phyloP scores from a whole-genome alignment of 1,140 invertebrate genomes.

The Dysdera silvatica region DNA sequence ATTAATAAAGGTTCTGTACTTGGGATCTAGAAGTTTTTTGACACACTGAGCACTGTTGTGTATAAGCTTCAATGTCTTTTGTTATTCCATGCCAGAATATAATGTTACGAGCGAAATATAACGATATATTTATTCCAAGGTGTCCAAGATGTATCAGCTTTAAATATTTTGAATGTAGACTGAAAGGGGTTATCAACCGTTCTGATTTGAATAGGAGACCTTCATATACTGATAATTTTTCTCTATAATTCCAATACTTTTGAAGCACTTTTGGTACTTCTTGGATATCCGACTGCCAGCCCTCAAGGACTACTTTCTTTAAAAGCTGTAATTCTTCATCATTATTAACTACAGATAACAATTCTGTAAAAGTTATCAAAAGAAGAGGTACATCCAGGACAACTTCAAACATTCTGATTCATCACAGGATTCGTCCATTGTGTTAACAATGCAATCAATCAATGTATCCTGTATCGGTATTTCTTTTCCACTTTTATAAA shows the following conservation, averaged over 20 bases:
- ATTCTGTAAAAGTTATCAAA: not conserved
- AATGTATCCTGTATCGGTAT: conserved; percentile 16
- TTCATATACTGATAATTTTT: not conserved
- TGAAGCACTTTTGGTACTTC: not conserved
- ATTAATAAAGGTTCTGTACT: not conserved
- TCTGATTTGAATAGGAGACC: not conserved
- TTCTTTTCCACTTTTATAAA: conserved; percentile 22
- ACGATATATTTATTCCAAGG: not conserved
- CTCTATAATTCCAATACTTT: conserved; percentile 3
- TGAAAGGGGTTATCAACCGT: not conserved
- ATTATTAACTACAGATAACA: not conserved
- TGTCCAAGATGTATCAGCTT: not conserved
- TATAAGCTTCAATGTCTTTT: not conserved
- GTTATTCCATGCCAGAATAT: conserved; percentile 1
- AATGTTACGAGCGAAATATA: not conserved
- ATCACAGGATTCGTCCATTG: not conserved
- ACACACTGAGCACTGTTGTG: not conserved
- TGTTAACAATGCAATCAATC: too few species aligned
- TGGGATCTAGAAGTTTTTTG: not conserved
- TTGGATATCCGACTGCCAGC: not conserved
- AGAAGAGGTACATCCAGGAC: not conserved
- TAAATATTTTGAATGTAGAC: not conserved
- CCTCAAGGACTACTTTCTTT: not conserved
- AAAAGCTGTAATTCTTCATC: not conserved
- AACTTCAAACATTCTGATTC: not conserved